Base-by-base conservation (phyloP, 2,113 vertebrate genomes). In the Trichomycterus rosablanca region DNA sequence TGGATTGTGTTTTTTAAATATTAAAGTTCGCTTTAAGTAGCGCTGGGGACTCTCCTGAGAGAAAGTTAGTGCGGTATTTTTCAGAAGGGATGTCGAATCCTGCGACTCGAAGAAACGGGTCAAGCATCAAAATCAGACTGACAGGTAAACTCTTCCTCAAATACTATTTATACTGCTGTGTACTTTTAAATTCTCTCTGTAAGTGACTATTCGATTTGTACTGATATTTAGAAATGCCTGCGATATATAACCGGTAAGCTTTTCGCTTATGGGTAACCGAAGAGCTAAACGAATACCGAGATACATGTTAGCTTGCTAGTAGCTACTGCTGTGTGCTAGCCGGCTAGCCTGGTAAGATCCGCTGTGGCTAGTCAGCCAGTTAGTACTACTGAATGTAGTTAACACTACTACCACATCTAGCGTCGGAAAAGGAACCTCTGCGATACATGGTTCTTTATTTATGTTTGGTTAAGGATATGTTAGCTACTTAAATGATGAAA, bases 91-190 rank as follows among this genome's bases (percentile, higher is more conserved):
- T 97, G 94, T 97, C 93, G 92, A 95, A 94, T 82, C 91, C 92
- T 76, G 92, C 91, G 79, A 93, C 90, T 76, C 89, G 93, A 66
- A 90, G 94, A 82, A 92, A 89, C 87, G 94, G 93, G 68, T 95
- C 94, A 81, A 97, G 94, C 88, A 95, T 95, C 86, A 97, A 94
- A 88, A 92, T 96, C 86, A 89, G 93, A 75, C 90, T 97, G 90
- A 95, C 93, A 95, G 94, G 94, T 97, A 89, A 73, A 64, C 49
- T 16, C 18, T 26, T 10, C 14, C 16, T 45, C 14, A 11, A 23
- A 26, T 49, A 39, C 3, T 11, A 14, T 14, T n/a, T n/a, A 4
- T 12, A 12, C 26, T 23, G 6, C 39, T 42, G 1, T 28, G 22
- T 19, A 4, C 16, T 0, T 3, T 6, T 12, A 9, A 11, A 14